Percentiles rank a stretch among this genome's conserved stretches.
Conservation (phyloP, 2,888 invertebrate species). For the Drosophila mettleri region DNA sequence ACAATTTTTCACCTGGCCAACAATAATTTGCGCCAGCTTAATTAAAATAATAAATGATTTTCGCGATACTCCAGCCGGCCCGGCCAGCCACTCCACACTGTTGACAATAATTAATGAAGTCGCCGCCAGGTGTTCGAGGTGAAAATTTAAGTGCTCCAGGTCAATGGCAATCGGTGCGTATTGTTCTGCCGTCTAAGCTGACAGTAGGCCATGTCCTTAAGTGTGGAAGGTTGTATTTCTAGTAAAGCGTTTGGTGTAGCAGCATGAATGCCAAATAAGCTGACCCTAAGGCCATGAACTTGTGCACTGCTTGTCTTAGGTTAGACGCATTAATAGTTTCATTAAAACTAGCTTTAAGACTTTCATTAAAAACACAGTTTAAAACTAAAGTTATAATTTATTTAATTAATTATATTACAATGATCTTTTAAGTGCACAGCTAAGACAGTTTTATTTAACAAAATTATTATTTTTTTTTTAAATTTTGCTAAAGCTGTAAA, state of each 20-base stretch:
- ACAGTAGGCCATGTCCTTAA: background rate
- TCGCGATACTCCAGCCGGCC: constrained; percentile 19
- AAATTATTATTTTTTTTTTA: too few species aligned
- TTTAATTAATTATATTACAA: too few species aligned
- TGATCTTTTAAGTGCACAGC: too few species aligned
- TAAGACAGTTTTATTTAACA: too few species aligned
- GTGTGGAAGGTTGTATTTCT: background rate
- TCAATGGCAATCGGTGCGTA: constrained; percentile 19
- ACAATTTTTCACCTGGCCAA: constrained; percentile 63
- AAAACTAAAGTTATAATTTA: too few species aligned
- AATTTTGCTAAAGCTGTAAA: too few species aligned
- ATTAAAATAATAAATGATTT: constrained; percentile 76
- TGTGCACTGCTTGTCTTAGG: too few species aligned
- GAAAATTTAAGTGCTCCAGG: constrained; percentile 11
- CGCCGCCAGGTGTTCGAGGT: constrained; percentile 10
- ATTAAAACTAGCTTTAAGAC: too few species aligned
- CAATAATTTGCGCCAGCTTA: constrained; percentile 49
- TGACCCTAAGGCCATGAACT: background rate
- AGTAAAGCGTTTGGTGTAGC: too few species aligned
- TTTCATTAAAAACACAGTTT: too few species aligned
- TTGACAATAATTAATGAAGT: constrained; percentile 61
- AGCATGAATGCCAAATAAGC: background rate
- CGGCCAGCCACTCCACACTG: constrained; percentile 16
- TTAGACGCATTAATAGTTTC: too few species aligned
- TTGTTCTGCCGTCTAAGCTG: background rate